A percentile compares a stretch with the other conserved stretches of the same genome.
Evolutionary conservation across 2,113 vertebrate species (phyloP).

Genomic region (Boulengeromyrus knoepffleri): DNA sequence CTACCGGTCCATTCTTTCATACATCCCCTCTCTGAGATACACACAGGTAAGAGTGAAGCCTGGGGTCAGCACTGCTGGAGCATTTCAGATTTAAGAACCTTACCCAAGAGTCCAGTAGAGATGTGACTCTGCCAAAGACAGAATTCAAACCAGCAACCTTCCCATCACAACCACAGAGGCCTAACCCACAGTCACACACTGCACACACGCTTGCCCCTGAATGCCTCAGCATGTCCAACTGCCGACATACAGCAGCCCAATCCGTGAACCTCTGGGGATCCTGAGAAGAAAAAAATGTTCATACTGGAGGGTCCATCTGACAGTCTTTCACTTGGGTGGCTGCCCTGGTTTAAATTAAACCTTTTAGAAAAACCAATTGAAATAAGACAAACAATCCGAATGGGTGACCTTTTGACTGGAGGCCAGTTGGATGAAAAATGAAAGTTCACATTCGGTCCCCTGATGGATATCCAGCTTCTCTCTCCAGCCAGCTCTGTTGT

Average conservation of each 20-base stretch:
- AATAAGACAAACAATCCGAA: neutral
- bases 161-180: neutral
- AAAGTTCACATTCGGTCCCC: neutral
- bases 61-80: neutral
- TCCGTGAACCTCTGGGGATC: neutral
- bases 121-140: neutral
- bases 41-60: neutral
- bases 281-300: neutral
- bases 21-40: neutral
- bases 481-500: neutral
- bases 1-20: neutral
- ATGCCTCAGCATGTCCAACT: neutral
- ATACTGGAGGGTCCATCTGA: neutral
- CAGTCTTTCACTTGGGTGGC: neutral
- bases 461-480: neutral
- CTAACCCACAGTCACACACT: neutral
- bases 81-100: neutral
- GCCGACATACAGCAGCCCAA: neutral
- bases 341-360: neutral
- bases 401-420: neutral
- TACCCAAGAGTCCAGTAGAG: neutral
- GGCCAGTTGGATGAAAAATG: neutral
- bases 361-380: neutral
- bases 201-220: neutral
- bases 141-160: neutral